phyloP scores from a whole-genome alignment of 2,797 vertebrate genomes.

The Chrysocyon brachyurus region DNA sequence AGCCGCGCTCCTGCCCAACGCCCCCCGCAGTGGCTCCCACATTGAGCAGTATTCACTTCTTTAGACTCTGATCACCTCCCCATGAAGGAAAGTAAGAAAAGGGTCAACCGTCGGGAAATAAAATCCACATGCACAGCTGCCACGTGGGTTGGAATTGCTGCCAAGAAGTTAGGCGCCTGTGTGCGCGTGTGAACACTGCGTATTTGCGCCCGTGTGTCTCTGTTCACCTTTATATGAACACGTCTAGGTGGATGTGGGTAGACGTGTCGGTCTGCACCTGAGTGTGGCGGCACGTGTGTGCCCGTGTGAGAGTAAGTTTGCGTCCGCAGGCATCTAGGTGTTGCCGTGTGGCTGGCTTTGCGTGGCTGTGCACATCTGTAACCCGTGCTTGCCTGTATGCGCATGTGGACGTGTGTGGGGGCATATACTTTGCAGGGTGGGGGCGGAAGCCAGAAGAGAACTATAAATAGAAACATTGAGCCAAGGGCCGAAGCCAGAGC shows the following conservation, averaged over 20 bases:
- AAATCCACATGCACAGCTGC: fast-evolving
- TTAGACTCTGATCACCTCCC: not conserved
- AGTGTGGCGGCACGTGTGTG: not conserved
- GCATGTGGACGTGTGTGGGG: fast-evolving
- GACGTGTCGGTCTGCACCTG: not conserved
- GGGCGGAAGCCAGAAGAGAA: not conserved
- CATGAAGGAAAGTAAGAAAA: not conserved
- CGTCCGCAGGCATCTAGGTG: not conserved
- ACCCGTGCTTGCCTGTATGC: not conserved
- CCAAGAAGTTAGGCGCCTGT: not conserved
- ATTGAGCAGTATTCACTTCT: not conserved
- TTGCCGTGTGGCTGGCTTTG: not conserved
- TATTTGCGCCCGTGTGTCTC: not conserved
- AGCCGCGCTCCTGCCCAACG: fast-evolving
- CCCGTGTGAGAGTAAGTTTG: no score
- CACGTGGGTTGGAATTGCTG: not conserved
- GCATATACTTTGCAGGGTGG: not conserved
- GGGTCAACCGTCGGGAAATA: not conserved
- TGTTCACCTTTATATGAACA: no score
- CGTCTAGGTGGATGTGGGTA: not conserved
- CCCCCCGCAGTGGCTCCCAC: no score
- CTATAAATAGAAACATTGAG: fast-evolving
- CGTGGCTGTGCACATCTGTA: not conserved
- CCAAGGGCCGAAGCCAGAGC: no score
- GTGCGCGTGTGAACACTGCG: not conserved